phyloP scores from a whole-genome alignment of 2,888 invertebrate species.

The Drepanosiphum platanoidis region DNA sequence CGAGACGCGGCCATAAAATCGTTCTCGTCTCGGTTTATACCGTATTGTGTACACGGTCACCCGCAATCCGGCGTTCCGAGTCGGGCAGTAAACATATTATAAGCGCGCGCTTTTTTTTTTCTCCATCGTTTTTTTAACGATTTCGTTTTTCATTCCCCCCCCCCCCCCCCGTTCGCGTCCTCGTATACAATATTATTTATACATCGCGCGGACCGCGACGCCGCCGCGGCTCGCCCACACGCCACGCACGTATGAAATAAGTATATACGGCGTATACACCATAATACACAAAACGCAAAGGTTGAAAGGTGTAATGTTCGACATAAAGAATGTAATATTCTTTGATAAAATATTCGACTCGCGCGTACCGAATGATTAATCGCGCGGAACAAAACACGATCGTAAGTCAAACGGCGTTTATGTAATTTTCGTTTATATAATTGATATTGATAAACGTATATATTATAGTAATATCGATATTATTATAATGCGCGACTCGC shows the following conservation, averaged over 20 bases:
- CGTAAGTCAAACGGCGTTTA: neutral
- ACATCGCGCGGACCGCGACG: neutral
- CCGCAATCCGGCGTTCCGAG: too few relatives aligned
- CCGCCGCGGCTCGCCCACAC: neutral
- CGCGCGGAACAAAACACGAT: constrained; percentile 1
- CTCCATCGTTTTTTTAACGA: too few relatives aligned
- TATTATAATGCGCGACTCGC: neutral
- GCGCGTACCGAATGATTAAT: neutral
- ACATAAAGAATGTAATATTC: neutral
- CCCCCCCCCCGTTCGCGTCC: neutral
- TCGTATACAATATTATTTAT: neutral
- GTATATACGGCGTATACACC: too few relatives aligned
- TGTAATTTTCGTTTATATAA: neutral
- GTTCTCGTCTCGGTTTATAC: neutral
- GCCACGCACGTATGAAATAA: neutral
- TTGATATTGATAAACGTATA: neutral
- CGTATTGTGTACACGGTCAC: neutral
- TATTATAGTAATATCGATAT: neutral
- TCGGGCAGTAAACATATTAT: too few relatives aligned
- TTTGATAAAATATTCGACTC: neutral
- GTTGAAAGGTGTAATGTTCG: neutral
- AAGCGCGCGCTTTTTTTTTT: too few relatives aligned
- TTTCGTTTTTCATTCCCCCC: too few relatives aligned
- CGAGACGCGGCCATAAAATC: neutral
- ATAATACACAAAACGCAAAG: too few relatives aligned